Base-by-base conservation (phyloP, 2,888 invertebrate species). In the Monoplex corrugatus region DNA sequence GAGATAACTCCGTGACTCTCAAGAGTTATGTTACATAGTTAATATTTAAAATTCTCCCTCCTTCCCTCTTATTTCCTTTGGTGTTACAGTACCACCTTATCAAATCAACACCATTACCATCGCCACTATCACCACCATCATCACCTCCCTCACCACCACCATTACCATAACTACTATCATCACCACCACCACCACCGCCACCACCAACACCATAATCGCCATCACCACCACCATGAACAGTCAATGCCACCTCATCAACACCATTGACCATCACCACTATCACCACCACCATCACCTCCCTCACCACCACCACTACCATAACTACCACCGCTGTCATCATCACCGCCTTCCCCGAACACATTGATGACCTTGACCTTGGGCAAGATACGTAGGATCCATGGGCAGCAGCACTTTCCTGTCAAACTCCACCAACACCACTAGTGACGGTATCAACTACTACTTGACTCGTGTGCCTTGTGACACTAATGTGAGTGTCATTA, bases 371-470 rank as follows among this genome's bases (percentile, higher is more conserved):
- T 91, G 75, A 91, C 89, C 8, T 10, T 28, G 35, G 35, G 1
- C 35, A 44, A 94, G 94, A 28, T 94, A 92, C 89, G 91, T 95
- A 6, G 94, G 93, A 3, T 94, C 94, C 0, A 94, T 94, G 93
- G 95, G 95, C 0, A 85, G 90, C n/a, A 91, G 93, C 0, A 89
- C 94, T 85, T 94, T 90, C 90, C 94, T 93, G 89, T 93, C 92
- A 82, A 94, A 94, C 89, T 92, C 92, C 8, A 94, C 93, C 57
- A 93, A 93, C 88, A 92, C 92, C 16, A 88, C 89, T 45, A 88
- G 68, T 0, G 90, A 92, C 82, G 89, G 90, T 35, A 87, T 92
- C 89, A 91, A 92, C 88, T 91, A 91, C 88, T 88, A 88, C 57
- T 90, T 93, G 91, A n/a, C 92, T 89, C 89, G 94, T 28, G 90